Percentiles rank a stretch among this genome's conserved stretches.
phyloP scores from a whole-genome alignment of 1,140 invertebrate species.

The Chlorops oryzae region DNA sequence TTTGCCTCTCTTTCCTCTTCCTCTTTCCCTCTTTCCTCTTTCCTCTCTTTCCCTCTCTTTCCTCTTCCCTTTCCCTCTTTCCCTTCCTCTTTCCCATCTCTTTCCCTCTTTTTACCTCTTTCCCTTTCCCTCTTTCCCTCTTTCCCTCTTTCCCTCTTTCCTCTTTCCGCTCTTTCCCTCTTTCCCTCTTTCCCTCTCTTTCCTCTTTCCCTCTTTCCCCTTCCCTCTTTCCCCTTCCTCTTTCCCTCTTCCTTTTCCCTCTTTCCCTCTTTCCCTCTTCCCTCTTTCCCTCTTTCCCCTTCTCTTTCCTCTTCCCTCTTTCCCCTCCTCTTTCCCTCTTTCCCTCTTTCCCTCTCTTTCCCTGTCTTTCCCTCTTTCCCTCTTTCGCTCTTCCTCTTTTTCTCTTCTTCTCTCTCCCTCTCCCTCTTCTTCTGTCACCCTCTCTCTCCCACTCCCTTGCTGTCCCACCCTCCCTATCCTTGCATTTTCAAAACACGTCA shows the following conservation, averaged over 20 bases:
- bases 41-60: background rate
- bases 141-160: background rate
- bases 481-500: no score
- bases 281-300: background rate
- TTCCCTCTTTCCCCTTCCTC: background rate
- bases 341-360: background rate
- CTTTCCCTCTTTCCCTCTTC: background rate
- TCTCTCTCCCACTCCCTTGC: background rate
- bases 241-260: background rate
- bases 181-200: background rate
- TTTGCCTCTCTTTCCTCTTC: background rate
- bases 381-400: background rate
- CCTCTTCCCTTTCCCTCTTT: background rate
- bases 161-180: background rate
- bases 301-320: background rate
- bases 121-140: background rate
- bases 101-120: background rate
- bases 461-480: background rate
- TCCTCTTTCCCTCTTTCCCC: background rate
- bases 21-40: background rate
- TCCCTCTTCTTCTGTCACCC: background rate
- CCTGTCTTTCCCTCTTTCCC: background rate
- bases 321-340: background rate
- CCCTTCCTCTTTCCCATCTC: background rate
- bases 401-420: background rate